Evolutionary conservation across 1,140 invertebrate species (phyloP).

Genomic region (Orchestia grillus): DNA sequence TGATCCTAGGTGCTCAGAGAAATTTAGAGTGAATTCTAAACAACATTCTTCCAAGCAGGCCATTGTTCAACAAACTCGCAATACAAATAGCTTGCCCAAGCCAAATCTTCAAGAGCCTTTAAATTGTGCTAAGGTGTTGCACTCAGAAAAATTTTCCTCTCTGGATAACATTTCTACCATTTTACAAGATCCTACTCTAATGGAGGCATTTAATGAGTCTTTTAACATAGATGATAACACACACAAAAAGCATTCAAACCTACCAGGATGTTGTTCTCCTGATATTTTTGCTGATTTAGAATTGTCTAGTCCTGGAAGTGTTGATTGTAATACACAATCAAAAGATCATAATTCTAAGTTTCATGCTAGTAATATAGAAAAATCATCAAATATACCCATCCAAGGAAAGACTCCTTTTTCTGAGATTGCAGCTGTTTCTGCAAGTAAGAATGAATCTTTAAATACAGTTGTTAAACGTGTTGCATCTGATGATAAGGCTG

Average conservation of each 20-base stretch:
- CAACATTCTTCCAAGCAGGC: too few species aligned
- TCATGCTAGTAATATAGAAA: not conserved
- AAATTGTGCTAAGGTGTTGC: not conserved
- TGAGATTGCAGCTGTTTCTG: not conserved
- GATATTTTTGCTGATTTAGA: constrained; percentile 12
- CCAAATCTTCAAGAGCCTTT: not conserved
- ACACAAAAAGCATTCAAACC: not conserved
- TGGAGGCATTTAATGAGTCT: constrained; percentile 26
- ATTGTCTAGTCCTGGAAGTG: not conserved
- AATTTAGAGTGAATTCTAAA: not conserved
- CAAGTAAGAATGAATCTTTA: not conserved
- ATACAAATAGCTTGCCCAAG: not conserved
- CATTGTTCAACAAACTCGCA: not conserved
- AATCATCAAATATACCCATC: not conserved
- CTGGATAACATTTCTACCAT: not conserved
- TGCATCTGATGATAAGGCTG: not conserved
- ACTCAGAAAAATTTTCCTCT: not conserved
- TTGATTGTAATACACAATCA: not conserved
- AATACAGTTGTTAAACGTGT: not conserved
- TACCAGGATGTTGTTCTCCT: not conserved
- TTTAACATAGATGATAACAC: not conserved
- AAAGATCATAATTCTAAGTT: not conserved
- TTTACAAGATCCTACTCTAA: constrained; percentile 7
- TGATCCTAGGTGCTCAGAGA: not conserved
- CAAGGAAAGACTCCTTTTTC: not conserved